A percentile compares a stretch with the other conserved stretches of the same genome.
phyloP scores from a whole-genome alignment of 2,797 vertebrate genomes.

The Phyllotis vaccarum region DNA sequence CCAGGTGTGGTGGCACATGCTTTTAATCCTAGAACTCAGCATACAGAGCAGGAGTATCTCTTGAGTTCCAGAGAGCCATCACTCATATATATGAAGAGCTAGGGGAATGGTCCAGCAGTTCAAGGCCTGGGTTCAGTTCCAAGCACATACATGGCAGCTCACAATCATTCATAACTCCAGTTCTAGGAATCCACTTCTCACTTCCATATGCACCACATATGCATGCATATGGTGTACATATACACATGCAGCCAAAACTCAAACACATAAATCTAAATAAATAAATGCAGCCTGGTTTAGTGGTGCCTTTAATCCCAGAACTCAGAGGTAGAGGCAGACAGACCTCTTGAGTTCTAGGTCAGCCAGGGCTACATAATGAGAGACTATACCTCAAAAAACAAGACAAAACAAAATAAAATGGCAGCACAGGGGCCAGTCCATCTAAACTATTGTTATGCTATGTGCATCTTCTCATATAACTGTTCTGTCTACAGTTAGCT shows the following conservation, averaged over 20 bases:
- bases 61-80: not conserved
- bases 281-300: not conserved
- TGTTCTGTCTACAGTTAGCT: not conserved
- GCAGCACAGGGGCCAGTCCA: not conserved
- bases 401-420: slow-evolving; percentile 23
- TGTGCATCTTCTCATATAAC: not conserved
- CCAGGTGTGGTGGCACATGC: not conserved
- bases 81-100: not conserved
- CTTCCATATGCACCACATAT: not conserved
- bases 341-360: not conserved
- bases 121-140: not conserved
- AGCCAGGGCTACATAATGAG: not conserved
- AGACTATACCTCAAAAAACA: not conserved
- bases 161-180: not conserved
- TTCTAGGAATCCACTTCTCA: not conserved
- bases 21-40: not conserved
- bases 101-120: not conserved
- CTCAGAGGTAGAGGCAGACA: not conserved
- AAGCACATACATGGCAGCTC: not conserved
- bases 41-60: not conserved
- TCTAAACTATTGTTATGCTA: not conserved
- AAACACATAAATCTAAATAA: not conserved
- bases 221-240: not conserved
- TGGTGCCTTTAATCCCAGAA: not conserved
- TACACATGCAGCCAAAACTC: not conserved